Percentiles rank a stretch among this genome's conserved stretches.
These are phyloP conservation scores for Drepana falcataria DNA, from an alignment of 2,888 invertebrate genomes.

Conservation along the genomic window DNA sequence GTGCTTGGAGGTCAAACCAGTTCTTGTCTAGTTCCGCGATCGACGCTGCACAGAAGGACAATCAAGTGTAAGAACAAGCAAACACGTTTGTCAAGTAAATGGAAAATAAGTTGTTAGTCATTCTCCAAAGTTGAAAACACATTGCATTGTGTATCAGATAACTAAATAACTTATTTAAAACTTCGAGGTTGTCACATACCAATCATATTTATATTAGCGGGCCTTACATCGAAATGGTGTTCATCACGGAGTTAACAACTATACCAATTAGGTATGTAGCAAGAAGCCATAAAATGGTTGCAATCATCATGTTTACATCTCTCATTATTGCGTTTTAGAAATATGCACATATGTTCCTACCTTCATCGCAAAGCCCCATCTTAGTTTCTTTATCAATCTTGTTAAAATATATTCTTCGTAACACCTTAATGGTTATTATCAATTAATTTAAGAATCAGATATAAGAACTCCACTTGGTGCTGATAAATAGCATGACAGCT, in stretches of 20 bases:
- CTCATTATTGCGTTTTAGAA: conserved; percentile 10
- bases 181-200: too few relatives aligned
- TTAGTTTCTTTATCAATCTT: conserved; percentile 5
- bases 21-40: conserved; percentile 53
- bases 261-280: background rate
- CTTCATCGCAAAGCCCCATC: conserved; percentile 72
- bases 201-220: too few relatives aligned
- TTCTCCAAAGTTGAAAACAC: background rate
- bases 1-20: conserved; percentile 59
- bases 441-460: background rate
- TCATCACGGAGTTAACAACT: background rate
- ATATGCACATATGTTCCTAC: conserved; percentile 38
- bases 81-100: conserved; percentile 26
- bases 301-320: conserved; percentile 65
- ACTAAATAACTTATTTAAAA: too few relatives aligned
- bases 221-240: background rate
- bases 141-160: background rate
- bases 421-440: background rate
- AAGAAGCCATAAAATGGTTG: conserved; percentile 9
- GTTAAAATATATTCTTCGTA: background rate
- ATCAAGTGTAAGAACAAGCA: conserved; percentile 42
- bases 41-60: conserved; percentile 31
- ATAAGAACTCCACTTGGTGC: too few relatives aligned
- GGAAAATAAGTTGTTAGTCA: conserved; percentile 6
- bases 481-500: conserved; percentile 22